Base-by-base conservation (phyloP, 2,888 invertebrate species). In the Mythimna vitellina region DNA sequence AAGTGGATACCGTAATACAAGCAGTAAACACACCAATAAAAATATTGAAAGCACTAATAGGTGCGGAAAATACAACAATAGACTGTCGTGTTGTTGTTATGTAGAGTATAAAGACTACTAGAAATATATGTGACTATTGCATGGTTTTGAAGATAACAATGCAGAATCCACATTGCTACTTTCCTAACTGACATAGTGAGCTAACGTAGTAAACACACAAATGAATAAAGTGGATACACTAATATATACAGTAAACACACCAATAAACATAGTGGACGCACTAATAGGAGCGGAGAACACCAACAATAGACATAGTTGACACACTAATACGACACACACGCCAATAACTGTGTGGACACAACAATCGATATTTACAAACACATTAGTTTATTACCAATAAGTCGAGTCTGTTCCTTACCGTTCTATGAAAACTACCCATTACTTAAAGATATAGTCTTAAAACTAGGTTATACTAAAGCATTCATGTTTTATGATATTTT, bases 391-490 rank as follows among this genome's bases (percentile, higher is more conserved):
- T 22, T 32, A 17, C 14, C 35, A 20, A 17, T 29, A n/a, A n/a
- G 17, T 29, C 38, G 3, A 42, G 25, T 6, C 0, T 12, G 57
- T 29, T 57, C 20, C 29, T 51, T 14, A 32, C 49, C 20, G 7
- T n/a, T 46, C 3, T 12, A 68, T 46, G n/a, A 25, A 58, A 57
- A 73, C 29, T 22, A 42, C 6, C 32, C 25, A 70, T 67, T 67
- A 70, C 46, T 73, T 29, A 2, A 53, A 53, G 46, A 60, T 53
- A 77, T 53, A 25, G 53, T 46, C 22, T 22, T 54, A 29, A 49
- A 78, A 73, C 60, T 70, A 35, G 73, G 70, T 35, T 70, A 78
- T 8, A 53, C 22, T 57, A 10, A n/a, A 35, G n/a, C 22, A 32
- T 35, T 49, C 51, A 57, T 38, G 38, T 25, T 29, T 49, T 42